These are phyloP conservation scores for Siderastrea siderea DNA, from an alignment of 92 coral and sea anemone species.

Conservation along the genomic window DNA sequence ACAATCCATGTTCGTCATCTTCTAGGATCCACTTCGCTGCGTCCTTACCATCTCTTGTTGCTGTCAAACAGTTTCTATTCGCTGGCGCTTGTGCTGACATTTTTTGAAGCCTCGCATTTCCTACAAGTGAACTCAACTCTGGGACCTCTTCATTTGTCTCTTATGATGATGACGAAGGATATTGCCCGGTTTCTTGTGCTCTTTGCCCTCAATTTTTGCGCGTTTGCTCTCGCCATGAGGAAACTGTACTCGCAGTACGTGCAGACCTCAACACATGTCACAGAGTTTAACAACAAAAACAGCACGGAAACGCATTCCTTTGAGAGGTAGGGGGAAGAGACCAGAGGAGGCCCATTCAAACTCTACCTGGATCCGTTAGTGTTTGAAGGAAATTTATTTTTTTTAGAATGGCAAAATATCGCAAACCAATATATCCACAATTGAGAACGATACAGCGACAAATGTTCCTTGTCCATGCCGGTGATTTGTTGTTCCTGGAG, in stretches of 20 bases:
- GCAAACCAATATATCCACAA: too few species aligned
- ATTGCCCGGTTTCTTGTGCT: constrained; percentile 79
- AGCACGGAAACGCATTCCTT: constrained; percentile 18
- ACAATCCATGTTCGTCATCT: constrained; percentile 27
- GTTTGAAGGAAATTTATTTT: not conserved
- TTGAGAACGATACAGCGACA: too few species aligned
- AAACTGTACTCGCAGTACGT: constrained; percentile 89
- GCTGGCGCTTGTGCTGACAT: constrained; percentile 73
- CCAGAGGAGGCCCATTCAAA: not conserved
- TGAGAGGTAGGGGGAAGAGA: constrained; percentile 25
- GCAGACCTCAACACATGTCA: constrained; percentile 17
- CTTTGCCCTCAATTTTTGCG: constrained; percentile 68
- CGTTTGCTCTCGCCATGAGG: constrained; percentile 87
- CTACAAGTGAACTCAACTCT: constrained; percentile 82
- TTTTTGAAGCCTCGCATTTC: constrained; percentile 79
- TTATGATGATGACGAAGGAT: constrained; percentile 82
- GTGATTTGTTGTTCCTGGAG: too few species aligned
- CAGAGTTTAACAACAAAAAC: not conserved
- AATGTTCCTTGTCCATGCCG: not conserved
- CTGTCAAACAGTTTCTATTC: constrained; percentile 87
- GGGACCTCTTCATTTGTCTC: constrained; percentile 90
- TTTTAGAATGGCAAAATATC: too few species aligned
- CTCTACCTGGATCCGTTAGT: not conserved
- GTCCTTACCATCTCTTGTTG: constrained; percentile 66
- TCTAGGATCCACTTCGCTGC: constrained; percentile 28